Evolutionary conservation across 2,113 vertebrate species (phyloP), one percentile per base, ranked within the genome.

Genomic region (Lampris incognitus): DNA sequence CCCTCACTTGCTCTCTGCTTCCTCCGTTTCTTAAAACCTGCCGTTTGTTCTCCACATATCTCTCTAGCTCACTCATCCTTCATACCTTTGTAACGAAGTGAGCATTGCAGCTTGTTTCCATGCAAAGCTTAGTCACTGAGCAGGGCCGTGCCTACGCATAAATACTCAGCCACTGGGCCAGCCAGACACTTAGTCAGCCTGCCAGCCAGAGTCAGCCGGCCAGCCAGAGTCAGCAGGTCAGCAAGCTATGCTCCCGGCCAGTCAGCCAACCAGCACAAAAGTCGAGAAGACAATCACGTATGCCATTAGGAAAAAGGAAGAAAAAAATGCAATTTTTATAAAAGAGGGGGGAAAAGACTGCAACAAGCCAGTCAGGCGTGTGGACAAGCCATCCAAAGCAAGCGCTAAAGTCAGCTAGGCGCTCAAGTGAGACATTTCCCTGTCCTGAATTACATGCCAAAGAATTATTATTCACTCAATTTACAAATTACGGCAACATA

Each of bases 11-110:
- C 51, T 40, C 37, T 51, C 65, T n/a, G 7, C 5, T 66, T n/a
- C 39, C 24, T 51, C 63, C 48, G 1, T 66, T 13, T 52, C 64
- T 66, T 0, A 52, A 2, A 4, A 24, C 24, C 44, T 51, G 38
- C 11, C 61, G 5, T 11, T 46, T 36, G 11, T 3, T 58, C 13
- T 63, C 3, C 3, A 4, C 60, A 37, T 36, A 4, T 9, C 9
- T 49, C 24, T 24, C 37, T 57, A 60, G 48, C 60, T 69, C n/a
- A 72, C 72, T 64, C 54, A 69, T 69, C 5, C 48, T 57, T 13
- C 6, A 52, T 46, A 11, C 66, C 68, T 72, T 75, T 65, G 5
- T 6, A 57, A 56, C 36, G 40, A 9, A 55, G 11, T 24, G 24
- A 24, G 13, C 24, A n/a, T 4, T 24, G 13, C 57, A 55, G 52